Base-by-base conservation (phyloP, 1,140 invertebrate genomes). In the Metaphire vulgaris region DNA sequence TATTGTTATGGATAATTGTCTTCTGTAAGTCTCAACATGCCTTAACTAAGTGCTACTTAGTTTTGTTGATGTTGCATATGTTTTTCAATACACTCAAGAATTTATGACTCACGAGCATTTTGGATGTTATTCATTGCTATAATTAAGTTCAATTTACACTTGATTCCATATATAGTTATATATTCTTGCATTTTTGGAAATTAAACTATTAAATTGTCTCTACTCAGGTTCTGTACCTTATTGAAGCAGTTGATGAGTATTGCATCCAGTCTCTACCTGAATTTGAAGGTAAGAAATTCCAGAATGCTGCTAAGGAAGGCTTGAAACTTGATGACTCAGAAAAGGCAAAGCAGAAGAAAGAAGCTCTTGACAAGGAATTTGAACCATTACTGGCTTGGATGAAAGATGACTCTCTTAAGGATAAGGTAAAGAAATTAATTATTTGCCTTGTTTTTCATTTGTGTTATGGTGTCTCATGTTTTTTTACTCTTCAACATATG, bases 281-380 rank as follows among this genome's bases (percentile, higher is more conserved):
- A 87, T 99, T 96, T 86, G 97, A 99, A 82, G 94, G 95, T 33
- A 98, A 99, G 88, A 99, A 99, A 86, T 98, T 99, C 92, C 96
- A 99, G 87, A 99, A 99, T 84, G 94, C 98, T 34, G 98, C 98
- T 77, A 99, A 99, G 86, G 98, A 99, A 88, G 96, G 97, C 0
- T 91, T 99, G 81, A 90, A 91, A 74, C 72, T 89, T 0, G 91
- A 95, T 76, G 94, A 90, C 83, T 91, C 90, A 28, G 92, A 93
- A 78, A 91, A 91, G 77, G 90, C 91, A 71, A 95, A 96, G 83
- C 91, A 94, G 83, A 90, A 90, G 80, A 88, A 92, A 80, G 94
- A 98, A 86, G 89, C 90, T 68, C 82, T 94, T 30, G 92, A 93
- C 81, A 90, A 89, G 78, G 89, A 90, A 69, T 98, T 92, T 83